Conservation (phyloP, 2,888 invertebrate genomes). For the Hylaea fasciaria region DNA sequence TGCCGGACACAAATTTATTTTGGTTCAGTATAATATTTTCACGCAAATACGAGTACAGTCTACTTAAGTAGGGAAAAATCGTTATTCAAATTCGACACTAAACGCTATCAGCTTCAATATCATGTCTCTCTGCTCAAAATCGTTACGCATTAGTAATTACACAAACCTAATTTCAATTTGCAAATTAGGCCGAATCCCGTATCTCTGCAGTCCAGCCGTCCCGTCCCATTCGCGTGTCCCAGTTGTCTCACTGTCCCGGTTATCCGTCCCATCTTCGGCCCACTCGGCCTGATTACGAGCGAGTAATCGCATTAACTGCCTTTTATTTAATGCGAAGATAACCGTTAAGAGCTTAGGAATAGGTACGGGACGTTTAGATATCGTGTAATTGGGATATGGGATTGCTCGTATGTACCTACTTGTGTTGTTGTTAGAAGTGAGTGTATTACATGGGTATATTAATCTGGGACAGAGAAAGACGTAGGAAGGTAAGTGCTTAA, state of each 20-base stretch:
- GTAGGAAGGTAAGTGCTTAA: no score
- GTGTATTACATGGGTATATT: neutral
- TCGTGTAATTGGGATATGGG: constrained; percentile 17
- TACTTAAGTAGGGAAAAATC: no score
- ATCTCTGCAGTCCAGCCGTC: constrained; percentile 28
- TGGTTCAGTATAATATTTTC: no score
- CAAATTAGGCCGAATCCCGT: constrained; percentile 36
- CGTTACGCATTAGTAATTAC: constrained; percentile 36
- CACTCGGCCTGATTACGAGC: constrained; percentile 29
- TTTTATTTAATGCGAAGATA: constrained; percentile 33
- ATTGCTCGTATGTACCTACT: constrained; percentile 7
- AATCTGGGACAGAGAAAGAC: no score
- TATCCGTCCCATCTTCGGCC: constrained; percentile 31
- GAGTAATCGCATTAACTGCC: constrained; percentile 30
- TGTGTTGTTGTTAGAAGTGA: neutral
- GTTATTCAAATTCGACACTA: neutral
- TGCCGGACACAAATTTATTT: no score
- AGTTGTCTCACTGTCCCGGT: constrained; percentile 12
- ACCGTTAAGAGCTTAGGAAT: constrained; percentile 16
- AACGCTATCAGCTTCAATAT: neutral
- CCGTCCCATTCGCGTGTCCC: constrained; percentile 22
- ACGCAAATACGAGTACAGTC: no score
- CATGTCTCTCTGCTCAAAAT: constrained; percentile 9
- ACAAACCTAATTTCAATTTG: constrained; percentile 42
- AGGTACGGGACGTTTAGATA: constrained; percentile 24